These are phyloP conservation scores for Myotis lucifugus DNA, from an alignment of 2,113 vertebrate genomes.

Conservation along the genomic window DNA sequence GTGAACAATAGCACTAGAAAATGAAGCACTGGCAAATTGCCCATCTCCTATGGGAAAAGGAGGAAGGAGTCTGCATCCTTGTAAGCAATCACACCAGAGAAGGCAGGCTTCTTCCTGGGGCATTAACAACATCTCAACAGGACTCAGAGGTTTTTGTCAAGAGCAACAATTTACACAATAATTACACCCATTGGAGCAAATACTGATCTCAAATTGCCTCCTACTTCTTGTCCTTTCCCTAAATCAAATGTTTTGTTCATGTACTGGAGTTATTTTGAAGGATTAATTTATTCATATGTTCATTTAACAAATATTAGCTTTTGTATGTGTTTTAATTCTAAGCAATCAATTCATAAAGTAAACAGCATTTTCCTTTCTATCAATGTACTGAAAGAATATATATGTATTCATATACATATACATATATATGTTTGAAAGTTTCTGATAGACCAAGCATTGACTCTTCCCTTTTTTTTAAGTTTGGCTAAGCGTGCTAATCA, in stretches of 20 bases:
- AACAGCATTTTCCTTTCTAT: neutral
- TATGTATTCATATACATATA: neutral
- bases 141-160: conserved; percentile 81
- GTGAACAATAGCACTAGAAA: conserved; percentile 86
- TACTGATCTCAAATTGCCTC: conserved; percentile 66
- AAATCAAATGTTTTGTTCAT: conserved; percentile 52
- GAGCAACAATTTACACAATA: conserved; percentile 82
- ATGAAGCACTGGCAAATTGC: conserved; percentile 85
- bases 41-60: conserved; percentile 83
- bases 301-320: conserved; percentile 48
- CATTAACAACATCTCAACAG: conserved; percentile 81
- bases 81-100: conserved; percentile 79
- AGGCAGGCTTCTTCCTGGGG: conserved; percentile 70
- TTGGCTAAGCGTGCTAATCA: neutral
- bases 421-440: neutral
- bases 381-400: neutral
- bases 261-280: conserved; percentile 45
- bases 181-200: conserved; percentile 82
- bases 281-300: conserved; percentile 48
- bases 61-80: conserved; percentile 72
- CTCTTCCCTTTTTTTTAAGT: neutral
- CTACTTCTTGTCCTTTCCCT: conserved; percentile 52
- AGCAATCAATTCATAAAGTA: conserved; percentile 32
- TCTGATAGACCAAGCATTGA: conserved; percentile 11
- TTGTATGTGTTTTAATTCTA: conserved; percentile 20